Percentiles rank a stretch among this genome's conserved stretches.
Conservation (phyloP, 2,113 vertebrate species). For the Lophura nycthemera region DNA sequence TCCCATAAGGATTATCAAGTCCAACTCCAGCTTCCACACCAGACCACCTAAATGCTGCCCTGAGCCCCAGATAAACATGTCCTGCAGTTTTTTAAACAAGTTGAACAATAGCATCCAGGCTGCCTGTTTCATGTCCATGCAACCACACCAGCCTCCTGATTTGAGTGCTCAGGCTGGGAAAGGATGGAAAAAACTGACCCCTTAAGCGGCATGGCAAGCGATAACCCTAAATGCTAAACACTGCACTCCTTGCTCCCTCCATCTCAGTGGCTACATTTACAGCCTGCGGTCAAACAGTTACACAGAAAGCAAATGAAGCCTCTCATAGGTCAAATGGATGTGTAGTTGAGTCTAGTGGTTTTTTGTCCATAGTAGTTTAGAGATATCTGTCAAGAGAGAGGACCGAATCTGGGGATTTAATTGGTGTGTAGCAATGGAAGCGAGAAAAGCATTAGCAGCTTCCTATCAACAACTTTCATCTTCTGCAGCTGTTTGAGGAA, state of each 20-base stretch:
- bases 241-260: not conserved
- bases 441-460: not conserved
- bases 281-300: not conserved
- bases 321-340: not conserved
- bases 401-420: conserved; percentile 47
- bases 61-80: not conserved
- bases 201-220: not conserved
- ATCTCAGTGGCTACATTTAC: not conserved
- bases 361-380: not conserved
- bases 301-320: not conserved
- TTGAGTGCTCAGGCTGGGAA: not conserved
- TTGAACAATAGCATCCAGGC: not conserved
- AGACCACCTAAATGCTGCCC: too few species aligned
- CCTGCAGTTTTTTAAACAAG: not conserved
- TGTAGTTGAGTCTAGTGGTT: not conserved
- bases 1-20: too few species aligned
- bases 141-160: not conserved
- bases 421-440: not conserved
- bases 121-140: not conserved
- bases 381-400: not conserved
- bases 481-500: conserved; percentile 53
- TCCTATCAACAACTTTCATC: conserved; percentile 58
- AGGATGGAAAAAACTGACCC: not conserved
- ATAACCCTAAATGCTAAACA: not conserved
- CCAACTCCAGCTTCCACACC: too few species aligned